Evolutionary conservation across 2,888 invertebrate genomes (phyloP).

Genomic region (Syritta pipiens): DNA sequence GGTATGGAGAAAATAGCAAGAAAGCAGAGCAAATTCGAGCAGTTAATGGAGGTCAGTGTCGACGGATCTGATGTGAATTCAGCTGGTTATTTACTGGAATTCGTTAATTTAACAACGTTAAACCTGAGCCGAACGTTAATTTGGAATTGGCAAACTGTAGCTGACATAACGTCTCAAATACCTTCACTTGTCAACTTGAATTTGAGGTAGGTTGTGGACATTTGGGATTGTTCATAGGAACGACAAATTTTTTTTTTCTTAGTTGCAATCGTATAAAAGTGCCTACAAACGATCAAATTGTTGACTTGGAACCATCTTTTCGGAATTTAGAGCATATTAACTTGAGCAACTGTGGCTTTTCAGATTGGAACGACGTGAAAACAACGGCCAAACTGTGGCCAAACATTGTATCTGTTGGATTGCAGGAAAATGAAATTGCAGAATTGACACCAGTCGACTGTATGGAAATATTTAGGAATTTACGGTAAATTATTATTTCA

Average conservation of each 20-base stretch:
- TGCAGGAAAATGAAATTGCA: conserved; percentile 87
- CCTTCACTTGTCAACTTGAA: conserved; percentile 76
- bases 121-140: conserved; percentile 77
- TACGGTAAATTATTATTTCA: conserved; percentile 72
- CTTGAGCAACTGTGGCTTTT: conserved; percentile 82
- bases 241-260: conserved; percentile 1
- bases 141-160: conserved; percentile 79
- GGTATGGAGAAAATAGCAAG: conserved; percentile 91
- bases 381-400: conserved; percentile 86
- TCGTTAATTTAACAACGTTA: conserved; percentile 74
- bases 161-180: conserved; percentile 77
- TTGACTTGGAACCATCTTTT: conserved; percentile 77
- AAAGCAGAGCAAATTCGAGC: conserved; percentile 80
- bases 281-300: conserved; percentile 81
- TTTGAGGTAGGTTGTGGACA: conserved; percentile 75
- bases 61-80: conserved; percentile 81
- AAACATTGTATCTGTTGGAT: conserved; percentile 83
- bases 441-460: conserved; percentile 81
- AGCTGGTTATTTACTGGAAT: conserved; percentile 83
- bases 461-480: conserved; percentile 75
- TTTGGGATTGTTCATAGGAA: too few relatives aligned
- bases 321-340: conserved; percentile 76
- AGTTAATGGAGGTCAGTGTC: conserved; percentile 76
- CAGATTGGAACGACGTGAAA: conserved; percentile 86
- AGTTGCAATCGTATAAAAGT: conserved; percentile 89